These are phyloP conservation scores for Halyomorpha halys DNA, from an alignment of 1,140 invertebrate genomes.

Conservation along the genomic window DNA sequence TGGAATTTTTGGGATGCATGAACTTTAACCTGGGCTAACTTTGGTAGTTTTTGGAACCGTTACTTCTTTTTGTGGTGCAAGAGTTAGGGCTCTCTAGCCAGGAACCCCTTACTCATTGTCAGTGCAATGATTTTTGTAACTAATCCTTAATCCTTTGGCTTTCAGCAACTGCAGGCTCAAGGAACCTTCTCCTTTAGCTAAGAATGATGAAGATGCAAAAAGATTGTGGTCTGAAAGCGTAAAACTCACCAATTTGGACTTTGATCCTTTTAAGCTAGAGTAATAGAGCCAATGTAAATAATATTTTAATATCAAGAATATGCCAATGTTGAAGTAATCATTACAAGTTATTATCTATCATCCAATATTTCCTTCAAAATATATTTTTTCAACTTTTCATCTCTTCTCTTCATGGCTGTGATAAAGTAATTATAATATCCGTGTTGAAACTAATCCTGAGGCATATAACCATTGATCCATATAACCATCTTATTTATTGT, in stretches of 20 bases:
- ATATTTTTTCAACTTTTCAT: too few species aligned
- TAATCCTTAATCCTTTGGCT: slow-evolving; percentile 23
- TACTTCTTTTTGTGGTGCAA: neutral
- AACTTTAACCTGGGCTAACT: neutral
- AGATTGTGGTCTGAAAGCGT: slow-evolving; percentile 42
- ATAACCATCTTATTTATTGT: too few species aligned
- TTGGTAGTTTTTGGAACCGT: neutral
- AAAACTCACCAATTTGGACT: slow-evolving; percentile 28
- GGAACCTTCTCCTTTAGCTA: slow-evolving; percentile 39
- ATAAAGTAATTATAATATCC: too few species aligned
- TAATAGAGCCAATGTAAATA: neutral
- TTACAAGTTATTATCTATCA: too few species aligned
- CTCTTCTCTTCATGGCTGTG: too few species aligned
- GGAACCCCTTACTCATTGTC: too few species aligned
- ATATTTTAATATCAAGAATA: too few species aligned
- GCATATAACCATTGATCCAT: too few species aligned
- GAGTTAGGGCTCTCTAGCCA: slow-evolving; percentile 33
- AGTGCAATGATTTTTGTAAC: slow-evolving; percentile 10
- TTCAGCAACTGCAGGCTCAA: slow-evolving; percentile 46
- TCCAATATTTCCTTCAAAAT: too few species aligned
- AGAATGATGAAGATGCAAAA: slow-evolving; percentile 42
- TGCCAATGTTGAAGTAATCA: too few species aligned
- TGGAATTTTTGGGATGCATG: too few species aligned
- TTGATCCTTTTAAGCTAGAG: slow-evolving; percentile 3
- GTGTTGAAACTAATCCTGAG: too few species aligned